Conservation (phyloP, 2,888 invertebrate genomes). For the Phanerotoma sp. region DNA sequence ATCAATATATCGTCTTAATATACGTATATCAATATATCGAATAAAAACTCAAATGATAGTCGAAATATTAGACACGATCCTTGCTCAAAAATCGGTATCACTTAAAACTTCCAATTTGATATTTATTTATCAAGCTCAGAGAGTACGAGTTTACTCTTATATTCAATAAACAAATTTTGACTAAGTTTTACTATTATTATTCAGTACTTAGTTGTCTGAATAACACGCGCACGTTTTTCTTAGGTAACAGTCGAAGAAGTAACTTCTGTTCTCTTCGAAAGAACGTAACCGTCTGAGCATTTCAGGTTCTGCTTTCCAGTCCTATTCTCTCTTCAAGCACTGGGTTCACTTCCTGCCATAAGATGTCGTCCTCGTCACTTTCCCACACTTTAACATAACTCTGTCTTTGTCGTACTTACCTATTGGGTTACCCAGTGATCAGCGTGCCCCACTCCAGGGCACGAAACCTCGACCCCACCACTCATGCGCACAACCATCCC, state of each 20-base stretch:
- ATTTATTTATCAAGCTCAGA: constrained; percentile 2
- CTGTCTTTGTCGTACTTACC: not conserved
- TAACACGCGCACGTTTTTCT: constrained; percentile 42
- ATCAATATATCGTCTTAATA: too few species aligned
- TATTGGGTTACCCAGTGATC: constrained; percentile 16
- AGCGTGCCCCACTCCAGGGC: constrained; percentile 30
- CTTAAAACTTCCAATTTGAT: too few species aligned
- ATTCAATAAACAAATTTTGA: too few species aligned
- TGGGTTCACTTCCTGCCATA: constrained; percentile 47
- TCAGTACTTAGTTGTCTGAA: too few species aligned
- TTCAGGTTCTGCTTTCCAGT: constrained; percentile 43
- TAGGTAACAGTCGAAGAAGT: constrained; percentile 53
- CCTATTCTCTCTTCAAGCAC: constrained; percentile 43
- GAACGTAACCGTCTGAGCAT: constrained; percentile 51
- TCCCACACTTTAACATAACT: constrained; percentile 13
- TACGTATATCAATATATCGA: too few species aligned
- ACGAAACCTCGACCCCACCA: constrained; percentile 24
- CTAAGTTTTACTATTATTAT: constrained; percentile 4
- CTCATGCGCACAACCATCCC: constrained; percentile 35
- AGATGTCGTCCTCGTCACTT: constrained; percentile 36
- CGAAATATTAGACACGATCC: too few species aligned
- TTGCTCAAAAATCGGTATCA: too few species aligned
- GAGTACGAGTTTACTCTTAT: not conserved
- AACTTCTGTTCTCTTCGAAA: constrained; percentile 56
- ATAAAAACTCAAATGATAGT: too few species aligned